Evolutionary conservation across 2,888 invertebrate species (phyloP).

Genomic region (Ryuthela nishihirai): DNA sequence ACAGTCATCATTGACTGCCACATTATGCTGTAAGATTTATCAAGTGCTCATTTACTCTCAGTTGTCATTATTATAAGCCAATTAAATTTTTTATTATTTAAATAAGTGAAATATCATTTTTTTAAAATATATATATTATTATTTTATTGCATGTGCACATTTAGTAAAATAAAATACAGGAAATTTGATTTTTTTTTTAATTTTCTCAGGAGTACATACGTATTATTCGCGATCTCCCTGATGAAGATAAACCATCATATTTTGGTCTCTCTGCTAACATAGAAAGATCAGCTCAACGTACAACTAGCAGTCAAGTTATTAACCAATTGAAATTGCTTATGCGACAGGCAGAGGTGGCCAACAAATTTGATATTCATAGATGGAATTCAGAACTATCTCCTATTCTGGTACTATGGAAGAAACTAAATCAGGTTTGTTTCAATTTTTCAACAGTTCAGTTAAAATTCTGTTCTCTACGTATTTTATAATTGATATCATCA

Average conservation of each 20-base stretch:
- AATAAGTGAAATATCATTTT: too few relatives aligned
- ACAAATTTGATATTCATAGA: constrained; percentile 51
- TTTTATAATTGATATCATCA: too few relatives aligned
- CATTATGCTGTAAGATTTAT: too few relatives aligned
- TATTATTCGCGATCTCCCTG: constrained; percentile 64
- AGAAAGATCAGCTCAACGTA: constrained; percentile 75
- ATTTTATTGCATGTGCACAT: too few relatives aligned
- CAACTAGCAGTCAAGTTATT: constrained; percentile 60
- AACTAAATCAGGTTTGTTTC: constrained; percentile 56
- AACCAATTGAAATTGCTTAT: constrained; percentile 58
- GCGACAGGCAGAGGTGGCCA: constrained; percentile 52
- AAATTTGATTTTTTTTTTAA: neutral
- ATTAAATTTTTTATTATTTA: too few relatives aligned
- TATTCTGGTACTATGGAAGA: constrained; percentile 77
- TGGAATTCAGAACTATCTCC: constrained; percentile 65
- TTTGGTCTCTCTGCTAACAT: constrained; percentile 86
- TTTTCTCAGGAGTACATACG: constrained; percentile 61
- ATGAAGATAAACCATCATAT: constrained; percentile 67
- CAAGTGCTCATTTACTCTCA: too few relatives aligned
- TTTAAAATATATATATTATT: too few relatives aligned
- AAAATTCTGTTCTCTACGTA: too few relatives aligned
- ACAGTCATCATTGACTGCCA: too few relatives aligned
- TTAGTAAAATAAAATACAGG: too few relatives aligned
- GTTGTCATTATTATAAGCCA: too few relatives aligned
- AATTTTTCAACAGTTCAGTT: too few relatives aligned